Percentiles rank a stretch among this genome's conserved stretches.
Evolutionary conservation across 2,113 vertebrate genomes (phyloP).

Genomic region (Pteropus alecto): DNA sequence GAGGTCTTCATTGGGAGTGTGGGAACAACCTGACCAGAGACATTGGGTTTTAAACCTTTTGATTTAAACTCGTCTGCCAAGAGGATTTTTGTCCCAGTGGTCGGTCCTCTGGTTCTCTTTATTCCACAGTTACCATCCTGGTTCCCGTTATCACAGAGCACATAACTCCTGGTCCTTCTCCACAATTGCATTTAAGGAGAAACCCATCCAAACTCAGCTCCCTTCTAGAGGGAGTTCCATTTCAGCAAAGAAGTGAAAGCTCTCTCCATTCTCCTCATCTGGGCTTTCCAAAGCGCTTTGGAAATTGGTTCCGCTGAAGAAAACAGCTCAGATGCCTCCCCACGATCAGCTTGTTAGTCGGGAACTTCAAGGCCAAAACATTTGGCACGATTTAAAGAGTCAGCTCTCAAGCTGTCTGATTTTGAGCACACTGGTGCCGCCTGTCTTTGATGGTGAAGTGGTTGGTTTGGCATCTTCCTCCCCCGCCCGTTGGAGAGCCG

Average conservation of each 20-base stretch:
- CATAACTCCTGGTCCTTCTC: background rate
- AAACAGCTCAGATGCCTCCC: slow-evolving; percentile 42
- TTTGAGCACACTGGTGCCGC: background rate
- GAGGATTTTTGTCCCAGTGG: background rate
- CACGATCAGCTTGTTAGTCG: slow-evolving; percentile 50
- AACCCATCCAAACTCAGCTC: background rate
- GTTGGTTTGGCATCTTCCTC: background rate
- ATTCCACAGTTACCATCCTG: background rate
- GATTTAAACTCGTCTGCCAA: background rate
- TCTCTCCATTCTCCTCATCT: background rate
- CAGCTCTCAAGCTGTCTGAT: slow-evolving; percentile 54
- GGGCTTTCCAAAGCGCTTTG: slow-evolving; percentile 40
- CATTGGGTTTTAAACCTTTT: background rate
- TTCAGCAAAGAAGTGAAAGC: slow-evolving; percentile 19
- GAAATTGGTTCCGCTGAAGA: slow-evolving; percentile 33
- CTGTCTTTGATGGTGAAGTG: slow-evolving; percentile 50
- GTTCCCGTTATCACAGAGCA: background rate
- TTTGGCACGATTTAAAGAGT: slow-evolving; percentile 61
- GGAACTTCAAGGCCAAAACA: slow-evolving; percentile 68
- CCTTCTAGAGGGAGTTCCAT: background rate
- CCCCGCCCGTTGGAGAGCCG: background rate
- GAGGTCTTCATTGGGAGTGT: background rate
- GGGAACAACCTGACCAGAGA: background rate
- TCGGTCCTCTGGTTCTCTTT: background rate
- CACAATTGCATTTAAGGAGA: background rate